Evolutionary conservation across 2,888 invertebrate species (phyloP).

Genomic region (Leptopilina myrica): DNA sequence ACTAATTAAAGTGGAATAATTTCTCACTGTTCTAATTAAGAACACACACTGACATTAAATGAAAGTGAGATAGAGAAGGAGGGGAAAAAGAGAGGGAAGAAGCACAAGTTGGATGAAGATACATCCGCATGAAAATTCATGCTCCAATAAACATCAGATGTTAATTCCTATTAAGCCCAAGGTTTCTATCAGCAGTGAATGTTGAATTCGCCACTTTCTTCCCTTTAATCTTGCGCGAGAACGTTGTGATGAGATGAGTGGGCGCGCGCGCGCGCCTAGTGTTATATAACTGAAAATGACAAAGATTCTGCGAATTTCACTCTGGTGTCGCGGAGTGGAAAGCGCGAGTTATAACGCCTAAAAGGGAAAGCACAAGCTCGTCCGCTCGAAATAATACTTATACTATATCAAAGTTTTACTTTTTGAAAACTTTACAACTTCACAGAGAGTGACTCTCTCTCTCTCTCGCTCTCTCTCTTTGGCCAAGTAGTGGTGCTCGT

Average conservation of each 20-base stretch:
- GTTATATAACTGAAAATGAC: neutral
- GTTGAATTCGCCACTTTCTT: constrained; percentile 18
- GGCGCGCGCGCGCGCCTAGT: too few relatives aligned
- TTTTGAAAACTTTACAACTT: constrained; percentile 55
- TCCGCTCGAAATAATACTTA: constrained; percentile 27
- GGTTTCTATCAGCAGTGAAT: neutral
- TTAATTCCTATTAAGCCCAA: constrained; percentile 7
- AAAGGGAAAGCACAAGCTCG: constrained; percentile 27
- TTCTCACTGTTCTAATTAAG: too few relatives aligned
- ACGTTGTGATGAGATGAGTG: neutral
- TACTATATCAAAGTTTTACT: constrained; percentile 33
- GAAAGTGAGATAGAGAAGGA: neutral
- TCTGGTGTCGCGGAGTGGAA: constrained; percentile 1
- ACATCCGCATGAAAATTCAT: neutral
- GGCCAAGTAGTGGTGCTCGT: constrained; percentile 18
- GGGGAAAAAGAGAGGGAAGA: neutral
- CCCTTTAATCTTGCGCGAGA: neutral
- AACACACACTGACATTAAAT: neutral
- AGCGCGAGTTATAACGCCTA: constrained; percentile 13
- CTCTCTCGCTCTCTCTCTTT: too few relatives aligned
- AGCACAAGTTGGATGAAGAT: too few relatives aligned
- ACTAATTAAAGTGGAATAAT: too few relatives aligned
- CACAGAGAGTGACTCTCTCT: constrained; percentile 45
- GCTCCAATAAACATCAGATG: constrained; percentile 2
- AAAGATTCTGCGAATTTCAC: constrained; percentile 18